Conservation (phyloP, 2,888 invertebrate species). For the Dromius quadrimaculatus region DNA sequence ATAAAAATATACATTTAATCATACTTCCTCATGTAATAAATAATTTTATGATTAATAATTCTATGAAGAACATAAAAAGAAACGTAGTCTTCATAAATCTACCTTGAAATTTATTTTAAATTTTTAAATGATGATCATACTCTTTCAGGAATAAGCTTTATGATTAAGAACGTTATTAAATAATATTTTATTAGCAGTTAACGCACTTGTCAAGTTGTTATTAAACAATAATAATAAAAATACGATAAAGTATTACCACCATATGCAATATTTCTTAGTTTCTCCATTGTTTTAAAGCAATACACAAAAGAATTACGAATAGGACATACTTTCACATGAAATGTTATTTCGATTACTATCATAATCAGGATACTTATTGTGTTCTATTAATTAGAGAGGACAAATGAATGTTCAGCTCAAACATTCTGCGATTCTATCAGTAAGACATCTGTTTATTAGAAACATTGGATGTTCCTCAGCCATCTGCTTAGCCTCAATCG, state of each 20-base stretch:
- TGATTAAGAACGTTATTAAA: conserved; percentile 29
- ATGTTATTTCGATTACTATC: conserved; percentile 7
- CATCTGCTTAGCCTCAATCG: conserved; percentile 34
- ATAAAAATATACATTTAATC: conserved; percentile 19
- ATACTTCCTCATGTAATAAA: conserved; percentile 7
- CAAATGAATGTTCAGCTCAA: conserved; percentile 17
- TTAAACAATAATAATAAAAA: conserved; percentile 27
- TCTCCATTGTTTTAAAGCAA: conserved; percentile 20
- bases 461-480: conserved; percentile 32
- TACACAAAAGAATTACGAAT: conserved; percentile 28
- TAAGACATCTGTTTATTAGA: conserved; percentile 35
- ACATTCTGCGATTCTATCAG: conserved; percentile 21
- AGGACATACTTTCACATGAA: conserved; percentile 17
- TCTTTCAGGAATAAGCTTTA: conserved; percentile 1
- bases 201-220: conserved; percentile 22
- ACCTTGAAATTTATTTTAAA: conserved; percentile 9
- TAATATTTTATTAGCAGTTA: conserved; percentile 30
- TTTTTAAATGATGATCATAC: conserved; percentile 10
- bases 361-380: conserved; percentile 28
- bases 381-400: conserved; percentile 26
- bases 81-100: conserved; percentile 5
- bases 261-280: conserved; percentile 26
- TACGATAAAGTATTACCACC: background rate
- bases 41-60: background rate
- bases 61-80: background rate